Evolutionary conservation across 2,797 vertebrate genomes (phyloP).

Genomic region (Halcyon smyrnensis): DNA sequence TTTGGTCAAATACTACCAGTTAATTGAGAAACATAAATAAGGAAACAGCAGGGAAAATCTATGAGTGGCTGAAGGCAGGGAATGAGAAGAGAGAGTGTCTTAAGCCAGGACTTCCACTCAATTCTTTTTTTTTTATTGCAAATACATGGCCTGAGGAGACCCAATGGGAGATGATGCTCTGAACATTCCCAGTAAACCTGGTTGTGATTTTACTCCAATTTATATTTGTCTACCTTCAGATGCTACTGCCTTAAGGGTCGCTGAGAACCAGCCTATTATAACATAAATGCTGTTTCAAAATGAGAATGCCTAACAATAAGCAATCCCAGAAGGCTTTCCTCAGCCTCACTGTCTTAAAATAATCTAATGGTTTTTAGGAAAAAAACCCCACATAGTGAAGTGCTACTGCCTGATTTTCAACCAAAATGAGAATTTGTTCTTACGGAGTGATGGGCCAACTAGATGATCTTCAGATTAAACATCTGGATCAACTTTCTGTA

Average conservation of each 20-base stretch:
- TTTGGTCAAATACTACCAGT: neutral
- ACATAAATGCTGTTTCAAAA: neutral
- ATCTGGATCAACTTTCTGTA: neutral
- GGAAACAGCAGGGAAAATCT: neutral
- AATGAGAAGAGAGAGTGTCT: neutral
- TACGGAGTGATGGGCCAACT: neutral
- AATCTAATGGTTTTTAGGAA: neutral
- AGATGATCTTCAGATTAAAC: neutral
- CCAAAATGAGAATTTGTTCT: neutral
- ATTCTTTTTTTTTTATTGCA: neutral
- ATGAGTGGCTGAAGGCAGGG: neutral
- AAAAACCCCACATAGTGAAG: neutral
- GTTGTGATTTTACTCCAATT: neutral
- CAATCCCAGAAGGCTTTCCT: neutral
- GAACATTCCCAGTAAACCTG: neutral
- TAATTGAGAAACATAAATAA: neutral
- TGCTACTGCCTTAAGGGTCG: neutral
- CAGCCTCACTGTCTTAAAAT: neutral
- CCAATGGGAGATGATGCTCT: neutral
- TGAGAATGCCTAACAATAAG: neutral
- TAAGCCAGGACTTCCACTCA: neutral
- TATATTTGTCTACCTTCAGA: neutral
- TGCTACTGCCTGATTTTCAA: neutral
- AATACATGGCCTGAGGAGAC: neutral
- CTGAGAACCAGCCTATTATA: neutral